A percentile compares a stretch with the other conserved stretches of the same genome.
phyloP scores from a whole-genome alignment of 2,888 invertebrate species.

The Criorhina ranunculi region DNA sequence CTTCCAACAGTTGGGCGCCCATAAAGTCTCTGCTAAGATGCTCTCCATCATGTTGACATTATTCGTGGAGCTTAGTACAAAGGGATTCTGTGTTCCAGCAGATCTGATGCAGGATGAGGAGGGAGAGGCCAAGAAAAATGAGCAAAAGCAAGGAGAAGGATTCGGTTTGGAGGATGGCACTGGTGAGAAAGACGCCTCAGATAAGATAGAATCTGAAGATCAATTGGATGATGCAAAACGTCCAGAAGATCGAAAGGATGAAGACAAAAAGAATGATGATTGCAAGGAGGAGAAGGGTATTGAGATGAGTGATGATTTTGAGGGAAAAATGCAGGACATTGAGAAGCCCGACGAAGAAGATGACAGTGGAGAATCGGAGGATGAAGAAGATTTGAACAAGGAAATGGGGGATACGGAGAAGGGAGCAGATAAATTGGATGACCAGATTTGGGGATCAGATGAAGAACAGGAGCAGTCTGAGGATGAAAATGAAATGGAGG shows the following conservation, averaged over 20 bases:
- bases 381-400: constrained; percentile 94
- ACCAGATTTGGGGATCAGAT: constrained; percentile 94
- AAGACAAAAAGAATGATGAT: constrained; percentile 90
- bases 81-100: constrained; percentile 97
- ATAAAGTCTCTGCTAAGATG: constrained; percentile 93
- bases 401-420: constrained; percentile 98
- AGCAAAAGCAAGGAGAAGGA: constrained; percentile 88
- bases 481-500: constrained; percentile 86
- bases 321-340: constrained; percentile 88
- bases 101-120: constrained; percentile 92
- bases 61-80: constrained; percentile 92
- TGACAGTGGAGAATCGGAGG: constrained; percentile 87
- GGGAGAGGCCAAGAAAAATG: constrained; percentile 85
- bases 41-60: constrained; percentile 92
- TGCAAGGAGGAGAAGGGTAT: constrained; percentile 95
- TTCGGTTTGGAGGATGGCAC: constrained; percentile 96
- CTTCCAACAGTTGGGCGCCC: constrained; percentile 91
- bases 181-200: constrained; percentile 95
- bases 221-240: constrained; percentile 95
- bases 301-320: constrained; percentile 98
- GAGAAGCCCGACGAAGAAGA: constrained; percentile 87
- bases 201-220: constrained; percentile 92
- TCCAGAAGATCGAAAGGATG: constrained; percentile 87
- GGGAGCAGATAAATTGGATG: constrained; percentile 92
- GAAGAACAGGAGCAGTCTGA: constrained; percentile 91